phyloP scores from a whole-genome alignment of 2,797 vertebrate genomes.

The Oophaga sylvatica region DNA sequence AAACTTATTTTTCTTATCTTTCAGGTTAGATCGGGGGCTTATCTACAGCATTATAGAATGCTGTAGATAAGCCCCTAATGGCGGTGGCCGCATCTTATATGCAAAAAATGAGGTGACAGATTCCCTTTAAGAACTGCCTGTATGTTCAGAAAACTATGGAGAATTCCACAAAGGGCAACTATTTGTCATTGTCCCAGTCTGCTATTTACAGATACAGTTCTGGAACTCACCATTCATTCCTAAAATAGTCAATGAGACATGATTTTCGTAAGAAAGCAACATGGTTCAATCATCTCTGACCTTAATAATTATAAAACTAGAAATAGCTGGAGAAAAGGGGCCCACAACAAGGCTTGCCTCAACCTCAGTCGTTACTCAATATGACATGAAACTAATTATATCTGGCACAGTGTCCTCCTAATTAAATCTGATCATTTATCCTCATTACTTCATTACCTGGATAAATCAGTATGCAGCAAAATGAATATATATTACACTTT shows the following conservation, averaged over 20 bases:
- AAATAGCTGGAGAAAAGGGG: neutral
- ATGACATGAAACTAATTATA: slow-evolving; percentile 26
- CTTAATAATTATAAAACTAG: slow-evolving; percentile 14
- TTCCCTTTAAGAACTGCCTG: too few relatives aligned
- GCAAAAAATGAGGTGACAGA: too few relatives aligned
- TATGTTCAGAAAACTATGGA: neutral
- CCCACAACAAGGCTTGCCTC: neutral
- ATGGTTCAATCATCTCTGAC: neutral
- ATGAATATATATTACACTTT: slow-evolving; percentile 20
- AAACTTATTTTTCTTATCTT: too few relatives aligned
- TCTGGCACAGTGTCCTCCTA: slow-evolving; percentile 20
- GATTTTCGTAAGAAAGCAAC: neutral
- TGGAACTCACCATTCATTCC: neutral
- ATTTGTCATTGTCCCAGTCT: neutral
- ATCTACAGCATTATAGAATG: too few relatives aligned
- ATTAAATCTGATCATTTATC: slow-evolving; percentile 33
- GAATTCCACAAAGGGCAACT: neutral
- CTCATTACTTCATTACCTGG: slow-evolving; percentile 11
- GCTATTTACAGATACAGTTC: neutral
- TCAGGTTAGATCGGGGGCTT: too few relatives aligned
- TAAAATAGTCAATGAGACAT: neutral
- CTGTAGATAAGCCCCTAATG: too few relatives aligned
- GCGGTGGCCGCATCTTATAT: too few relatives aligned
- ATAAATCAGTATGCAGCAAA: slow-evolving; percentile 7
- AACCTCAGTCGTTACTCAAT: slow-evolving; percentile 12